phyloP scores from a whole-genome alignment of 2,113 vertebrate genomes.

The Paralichthys olivaceus region DNA sequence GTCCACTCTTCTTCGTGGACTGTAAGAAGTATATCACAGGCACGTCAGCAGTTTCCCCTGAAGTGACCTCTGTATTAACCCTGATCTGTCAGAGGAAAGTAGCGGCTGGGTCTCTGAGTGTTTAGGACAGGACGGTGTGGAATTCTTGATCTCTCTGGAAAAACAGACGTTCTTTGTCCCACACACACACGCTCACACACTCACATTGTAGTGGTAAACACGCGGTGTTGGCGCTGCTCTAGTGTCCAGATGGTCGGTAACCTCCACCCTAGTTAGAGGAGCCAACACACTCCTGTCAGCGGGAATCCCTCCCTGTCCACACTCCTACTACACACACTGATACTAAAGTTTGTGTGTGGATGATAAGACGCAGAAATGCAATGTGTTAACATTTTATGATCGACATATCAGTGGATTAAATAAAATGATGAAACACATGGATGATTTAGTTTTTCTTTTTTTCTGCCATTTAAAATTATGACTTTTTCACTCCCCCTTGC shows the following conservation, averaged over 20 bases:
- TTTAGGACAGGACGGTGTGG: slow-evolving; percentile 17
- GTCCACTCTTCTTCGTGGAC: neutral
- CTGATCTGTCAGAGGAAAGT: slow-evolving; percentile 23
- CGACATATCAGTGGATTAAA: no score
- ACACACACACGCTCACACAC: neutral
- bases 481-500: no score
- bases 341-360: neutral
- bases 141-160: slow-evolving; percentile 29
- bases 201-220: slow-evolving; percentile 20
- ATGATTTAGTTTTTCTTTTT: no score
- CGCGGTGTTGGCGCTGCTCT: slow-evolving; percentile 26
- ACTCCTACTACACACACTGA: neutral
- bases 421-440: no score
- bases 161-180: slow-evolving; percentile 23
- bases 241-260: slow-evolving; percentile 60
- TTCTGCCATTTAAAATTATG: no score
- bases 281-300: slow-evolving; percentile 22
- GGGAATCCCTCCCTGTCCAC: slow-evolving; percentile 10
- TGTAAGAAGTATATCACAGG: neutral
- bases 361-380: neutral
- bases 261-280: slow-evolving; percentile 47
- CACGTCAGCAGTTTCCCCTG: no score
- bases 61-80: slow-evolving; percentile 22
- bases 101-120: slow-evolving; percentile 9
- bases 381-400: no score